Evolutionary conservation across 2,888 invertebrate species (phyloP).

Genomic region (Trissolcus japonicus): DNA sequence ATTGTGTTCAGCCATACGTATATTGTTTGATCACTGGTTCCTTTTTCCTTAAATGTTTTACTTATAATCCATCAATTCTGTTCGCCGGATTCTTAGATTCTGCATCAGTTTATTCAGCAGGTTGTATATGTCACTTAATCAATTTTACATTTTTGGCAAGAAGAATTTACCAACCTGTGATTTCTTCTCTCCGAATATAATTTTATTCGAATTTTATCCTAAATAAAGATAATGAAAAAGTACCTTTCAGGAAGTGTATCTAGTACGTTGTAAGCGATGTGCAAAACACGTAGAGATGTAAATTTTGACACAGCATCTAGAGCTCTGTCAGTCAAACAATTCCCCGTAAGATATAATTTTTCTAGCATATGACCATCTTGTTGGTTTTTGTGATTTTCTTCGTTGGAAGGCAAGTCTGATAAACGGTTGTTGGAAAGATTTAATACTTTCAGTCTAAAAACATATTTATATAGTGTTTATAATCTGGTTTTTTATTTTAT

Average conservation of each 20-base stretch:
- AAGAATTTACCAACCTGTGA: too few species aligned
- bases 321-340: conserved; percentile 84
- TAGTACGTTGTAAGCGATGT: conserved; percentile 88
- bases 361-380: conserved; percentile 77
- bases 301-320: conserved; percentile 83
- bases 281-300: conserved; percentile 82
- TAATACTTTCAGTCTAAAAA: conserved; percentile 80
- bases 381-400: conserved; percentile 74
- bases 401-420: conserved; percentile 82
- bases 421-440: conserved; percentile 89
- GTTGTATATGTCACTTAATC: too few species aligned
- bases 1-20: too few species aligned
- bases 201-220: too few species aligned
- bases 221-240: background rate
- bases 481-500: too few species aligned
- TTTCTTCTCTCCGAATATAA: too few species aligned
- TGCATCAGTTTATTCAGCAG: too few species aligned
- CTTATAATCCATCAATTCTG: too few species aligned
- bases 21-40: too few species aligned
- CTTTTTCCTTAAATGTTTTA: too few species aligned
- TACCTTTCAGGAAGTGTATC: conserved; percentile 83
- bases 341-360: conserved; percentile 85
- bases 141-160: too few species aligned
- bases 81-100: too few species aligned
- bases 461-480: background rate